Conservation (phyloP, 2,797 vertebrate genomes). For the Nyctibius grandis region DNA sequence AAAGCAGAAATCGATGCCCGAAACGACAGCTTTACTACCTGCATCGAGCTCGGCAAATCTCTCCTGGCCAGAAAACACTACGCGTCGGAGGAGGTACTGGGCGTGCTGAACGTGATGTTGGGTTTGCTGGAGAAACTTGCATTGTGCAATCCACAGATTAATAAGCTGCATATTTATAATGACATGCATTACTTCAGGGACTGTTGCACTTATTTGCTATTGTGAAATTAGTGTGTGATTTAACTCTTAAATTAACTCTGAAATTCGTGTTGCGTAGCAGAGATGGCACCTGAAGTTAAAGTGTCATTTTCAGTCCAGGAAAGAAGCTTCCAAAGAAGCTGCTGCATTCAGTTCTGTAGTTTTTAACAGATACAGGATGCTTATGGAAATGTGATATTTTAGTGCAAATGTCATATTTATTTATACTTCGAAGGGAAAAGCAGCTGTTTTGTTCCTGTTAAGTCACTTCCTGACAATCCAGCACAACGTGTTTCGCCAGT, state of each 20-base stretch:
- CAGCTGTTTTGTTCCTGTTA: background rate
- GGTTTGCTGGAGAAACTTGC: background rate
- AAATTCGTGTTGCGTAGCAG: background rate
- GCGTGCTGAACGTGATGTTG: background rate
- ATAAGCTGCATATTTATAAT: background rate
- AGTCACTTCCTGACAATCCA: background rate
- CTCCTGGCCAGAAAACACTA: constrained; percentile 94
- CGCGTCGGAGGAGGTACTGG: constrained; percentile 88
- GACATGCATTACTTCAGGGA: background rate
- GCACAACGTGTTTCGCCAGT: background rate
- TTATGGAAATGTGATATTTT: constrained; percentile 2
- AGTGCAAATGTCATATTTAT: background rate
- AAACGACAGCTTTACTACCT: constrained; percentile 93
- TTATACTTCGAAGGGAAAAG: background rate
- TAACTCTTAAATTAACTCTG: background rate
- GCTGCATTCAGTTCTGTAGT: background rate
- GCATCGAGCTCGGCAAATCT: constrained; percentile 95
- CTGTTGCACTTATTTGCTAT: background rate
- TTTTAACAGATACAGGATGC: no score
- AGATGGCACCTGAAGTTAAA: background rate
- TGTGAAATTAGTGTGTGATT: background rate
- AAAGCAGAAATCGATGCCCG: constrained; percentile 97
- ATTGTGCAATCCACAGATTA: background rate
- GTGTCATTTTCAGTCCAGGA: background rate
- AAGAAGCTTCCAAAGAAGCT: background rate